phyloP scores from a whole-genome alignment of 2,113 vertebrate species.

The Amazona guildingii region DNA sequence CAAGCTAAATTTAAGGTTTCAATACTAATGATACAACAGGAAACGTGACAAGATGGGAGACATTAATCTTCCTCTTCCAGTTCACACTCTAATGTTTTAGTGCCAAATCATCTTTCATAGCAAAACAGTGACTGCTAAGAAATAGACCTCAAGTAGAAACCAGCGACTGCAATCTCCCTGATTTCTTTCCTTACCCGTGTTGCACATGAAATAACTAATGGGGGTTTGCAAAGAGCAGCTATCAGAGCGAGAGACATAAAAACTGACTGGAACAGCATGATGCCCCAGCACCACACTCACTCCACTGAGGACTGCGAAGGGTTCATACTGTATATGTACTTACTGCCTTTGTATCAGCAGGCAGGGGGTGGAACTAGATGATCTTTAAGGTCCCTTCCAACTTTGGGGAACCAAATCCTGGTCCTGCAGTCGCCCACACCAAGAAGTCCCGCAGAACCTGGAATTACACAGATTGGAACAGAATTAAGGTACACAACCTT shows the following conservation, averaged over 20 bases:
- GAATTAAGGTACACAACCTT: neutral
- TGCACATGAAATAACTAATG: neutral
- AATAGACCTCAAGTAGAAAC: neutral
- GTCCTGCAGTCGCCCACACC: neutral
- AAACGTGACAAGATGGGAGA: neutral
- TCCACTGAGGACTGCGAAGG: neutral
- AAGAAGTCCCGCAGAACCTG: neutral
- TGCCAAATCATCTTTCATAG: conserved; percentile 11
- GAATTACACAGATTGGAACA: neutral
- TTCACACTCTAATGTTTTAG: conserved; percentile 24
- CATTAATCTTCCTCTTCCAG: conserved; percentile 29
- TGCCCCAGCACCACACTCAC: neutral
- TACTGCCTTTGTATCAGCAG: neutral
- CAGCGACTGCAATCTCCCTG: neutral
- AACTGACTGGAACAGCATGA: neutral
- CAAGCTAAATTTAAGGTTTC: conserved; percentile 15
- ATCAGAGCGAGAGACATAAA: neutral
- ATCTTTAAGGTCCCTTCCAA: neutral
- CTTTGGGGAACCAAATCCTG: neutral
- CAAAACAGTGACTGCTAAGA: neutral
- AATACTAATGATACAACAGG: neutral
- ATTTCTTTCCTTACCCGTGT: neutral
- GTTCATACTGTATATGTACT: rapidly evolving
- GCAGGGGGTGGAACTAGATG: neutral
- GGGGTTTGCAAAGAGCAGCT: neutral